Evolutionary conservation across 2,113 vertebrate genomes (phyloP), one percentile per base, ranked within the genome.

Genomic region (Plotosus lineatus): DNA sequence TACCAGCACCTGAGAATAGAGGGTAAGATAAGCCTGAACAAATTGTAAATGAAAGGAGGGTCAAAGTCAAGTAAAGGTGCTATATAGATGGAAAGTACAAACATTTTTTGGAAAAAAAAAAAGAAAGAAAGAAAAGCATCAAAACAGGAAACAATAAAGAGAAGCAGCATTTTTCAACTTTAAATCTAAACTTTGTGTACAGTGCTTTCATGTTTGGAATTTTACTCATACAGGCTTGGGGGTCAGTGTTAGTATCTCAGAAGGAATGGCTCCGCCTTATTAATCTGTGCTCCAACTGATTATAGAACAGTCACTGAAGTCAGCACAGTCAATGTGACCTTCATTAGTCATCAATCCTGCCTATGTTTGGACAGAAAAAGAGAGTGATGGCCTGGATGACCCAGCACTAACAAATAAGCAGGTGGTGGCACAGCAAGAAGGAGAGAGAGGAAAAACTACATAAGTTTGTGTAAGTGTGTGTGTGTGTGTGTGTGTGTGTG

Each of bases 351-450:
- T 46, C 55, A 48, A 81, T 72, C 19, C 44, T 58, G n/a, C 50
- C 60, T 28, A 61, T 80, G 68, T 83, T 66, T 78, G 74, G 83
- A 80, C 74, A 85, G 80, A 60, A 77, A 82, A 74, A 82, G 82
- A 79, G 81, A 84, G 58, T n/a, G 21, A 71, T 42, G 51, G 82
- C 79, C 66, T 42, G 75, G 78, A 75, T 31, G 72, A 84, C 74
- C 75, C 68, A 33, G 53, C 48, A 63, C 66, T 83, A 79, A 84
- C 74, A 74, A 85, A 85, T 68, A 87, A 83, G 83, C 85, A 87
- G 78, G 83, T 87, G 85, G 85, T 75, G 44, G 40, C 85, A 38
- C 85, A 83, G 85, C 75, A 55, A 78, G 85, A 80, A 55, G 38
- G 7, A 46, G 36, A 74, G 44, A 40, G 44, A 79, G 48, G 48